A percentile compares a stretch with the other conserved stretches of the same genome.
Conservation (phyloP, 2,113 vertebrate genomes). For the Oophaga pumilio region DNA sequence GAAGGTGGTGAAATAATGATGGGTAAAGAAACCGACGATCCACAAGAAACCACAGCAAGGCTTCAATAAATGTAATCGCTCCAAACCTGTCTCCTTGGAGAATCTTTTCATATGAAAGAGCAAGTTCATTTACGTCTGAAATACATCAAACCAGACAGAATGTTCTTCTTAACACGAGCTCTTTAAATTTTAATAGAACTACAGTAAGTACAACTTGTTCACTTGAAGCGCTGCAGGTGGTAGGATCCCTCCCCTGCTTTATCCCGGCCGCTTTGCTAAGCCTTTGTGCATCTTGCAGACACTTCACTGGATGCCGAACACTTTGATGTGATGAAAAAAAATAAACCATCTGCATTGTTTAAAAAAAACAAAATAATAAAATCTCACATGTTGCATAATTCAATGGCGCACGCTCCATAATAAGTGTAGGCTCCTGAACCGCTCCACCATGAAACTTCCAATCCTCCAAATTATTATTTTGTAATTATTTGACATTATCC, state of each 20-base stretch:
- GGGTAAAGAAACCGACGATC: background rate
- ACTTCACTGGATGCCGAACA: background rate
- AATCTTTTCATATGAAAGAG: background rate
- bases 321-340: conserved; percentile 34
- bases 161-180: conserved; percentile 29
- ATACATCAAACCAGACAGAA: conserved; percentile 25
- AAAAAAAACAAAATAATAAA: conserved; percentile 3
- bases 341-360: conserved; percentile 15
- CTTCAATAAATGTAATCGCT: background rate
- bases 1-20: background rate
- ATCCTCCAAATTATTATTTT: conserved; percentile 35
- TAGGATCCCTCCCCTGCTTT: background rate
- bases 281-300: background rate
- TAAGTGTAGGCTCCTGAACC: conserved; percentile 5
- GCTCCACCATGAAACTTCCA: background rate
- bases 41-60: background rate
- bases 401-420: background rate
- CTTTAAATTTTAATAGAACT: conserved; percentile 48
- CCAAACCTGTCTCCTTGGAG: background rate
- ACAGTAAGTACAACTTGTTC: conserved; percentile 45
- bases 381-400: conserved; percentile 27
- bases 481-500: conserved; percentile 41
- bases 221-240: conserved; percentile 31
- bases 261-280: background rate
- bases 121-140: conserved; percentile 23